Conservation (phyloP, 1,140 invertebrate genomes). For the Drosophila aff. region DNA sequence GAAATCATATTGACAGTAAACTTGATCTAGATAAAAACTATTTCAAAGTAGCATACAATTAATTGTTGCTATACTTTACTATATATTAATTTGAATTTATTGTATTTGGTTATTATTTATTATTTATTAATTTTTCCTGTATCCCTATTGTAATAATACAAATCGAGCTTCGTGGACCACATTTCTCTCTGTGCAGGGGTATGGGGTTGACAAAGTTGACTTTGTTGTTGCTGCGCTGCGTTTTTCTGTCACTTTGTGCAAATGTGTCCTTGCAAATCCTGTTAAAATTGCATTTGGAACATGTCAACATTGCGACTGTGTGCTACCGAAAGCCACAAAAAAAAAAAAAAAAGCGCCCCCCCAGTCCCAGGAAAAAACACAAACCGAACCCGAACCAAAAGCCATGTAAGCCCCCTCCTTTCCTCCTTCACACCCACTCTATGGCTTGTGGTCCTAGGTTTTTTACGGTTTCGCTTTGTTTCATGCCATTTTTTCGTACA, state of each 20-base stretch:
- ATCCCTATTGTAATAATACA: too few relatives aligned
- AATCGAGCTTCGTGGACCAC: too few relatives aligned
- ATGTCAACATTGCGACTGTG: slow-evolving; percentile 78
- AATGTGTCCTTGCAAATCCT: slow-evolving; percentile 82
- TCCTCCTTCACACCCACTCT: slow-evolving; percentile 28
- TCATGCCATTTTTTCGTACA: slow-evolving; percentile 73
- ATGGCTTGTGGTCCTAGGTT: slow-evolving; percentile 32
- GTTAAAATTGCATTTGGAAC: slow-evolving; percentile 84
- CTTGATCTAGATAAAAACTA: too few relatives aligned
- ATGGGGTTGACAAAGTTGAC: slow-evolving; percentile 62
- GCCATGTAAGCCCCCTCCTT: slow-evolving; percentile 32
- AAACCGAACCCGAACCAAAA: slow-evolving; percentile 18
- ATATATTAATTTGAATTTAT: too few relatives aligned
- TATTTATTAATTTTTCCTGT: too few relatives aligned
- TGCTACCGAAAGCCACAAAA: slow-evolving; percentile 65
- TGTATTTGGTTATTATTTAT: too few relatives aligned
- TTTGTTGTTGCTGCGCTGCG: slow-evolving; percentile 69
- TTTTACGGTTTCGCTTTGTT: slow-evolving; percentile 74
- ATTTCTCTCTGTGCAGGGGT: slow-evolving; percentile 22
- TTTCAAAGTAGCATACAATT: too few relatives aligned
- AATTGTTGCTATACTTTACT: too few relatives aligned
- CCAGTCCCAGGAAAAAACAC: slow-evolving; percentile 27
- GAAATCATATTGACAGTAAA: too few relatives aligned
- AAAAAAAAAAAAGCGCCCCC: slow-evolving; percentile 23
- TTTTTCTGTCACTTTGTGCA: slow-evolving; percentile 83